These are phyloP conservation scores for Sylvia atricapilla DNA, from an alignment of 2,113 vertebrate species.

Conservation along the genomic window DNA sequence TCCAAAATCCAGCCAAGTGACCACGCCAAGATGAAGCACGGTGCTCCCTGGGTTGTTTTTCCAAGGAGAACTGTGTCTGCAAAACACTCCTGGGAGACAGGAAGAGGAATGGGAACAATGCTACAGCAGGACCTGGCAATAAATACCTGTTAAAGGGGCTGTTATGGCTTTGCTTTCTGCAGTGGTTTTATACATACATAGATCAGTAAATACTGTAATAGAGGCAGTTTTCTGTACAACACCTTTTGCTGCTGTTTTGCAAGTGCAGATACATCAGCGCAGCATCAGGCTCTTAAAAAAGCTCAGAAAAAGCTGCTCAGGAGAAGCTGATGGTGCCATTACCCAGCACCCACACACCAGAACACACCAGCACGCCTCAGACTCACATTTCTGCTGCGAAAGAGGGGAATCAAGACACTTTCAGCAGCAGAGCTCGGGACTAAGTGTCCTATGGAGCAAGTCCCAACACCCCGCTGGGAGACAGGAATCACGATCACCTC, in stretches of 20 bases:
- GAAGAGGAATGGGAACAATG: not conserved
- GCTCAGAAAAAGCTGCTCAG: not conserved
- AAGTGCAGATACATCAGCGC: not conserved
- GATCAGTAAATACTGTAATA: conserved; percentile 1
- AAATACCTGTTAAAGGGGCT: not conserved
- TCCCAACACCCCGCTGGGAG: not conserved
- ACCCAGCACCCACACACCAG: not conserved
- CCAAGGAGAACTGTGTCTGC: not conserved
- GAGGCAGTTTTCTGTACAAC: not conserved
- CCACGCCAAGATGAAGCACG: not conserved
- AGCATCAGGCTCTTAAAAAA: not conserved
- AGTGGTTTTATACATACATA: not conserved
- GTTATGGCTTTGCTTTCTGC: not conserved
- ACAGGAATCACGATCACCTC: not conserved
- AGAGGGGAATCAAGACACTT: not conserved
- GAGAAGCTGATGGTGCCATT: not conserved
- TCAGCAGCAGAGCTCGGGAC: not conserved
- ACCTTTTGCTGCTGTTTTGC: not conserved
- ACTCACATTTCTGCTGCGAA: not conserved
- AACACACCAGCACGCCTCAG: not conserved
- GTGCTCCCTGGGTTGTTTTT: not conserved
- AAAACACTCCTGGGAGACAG: not conserved
- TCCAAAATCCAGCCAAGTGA: not conserved
- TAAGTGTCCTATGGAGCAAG: not conserved
- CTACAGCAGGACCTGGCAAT: not conserved